A percentile compares a stretch with the other conserved stretches of the same genome.
phyloP scores from a whole-genome alignment of 2,797 vertebrate genomes.

The Sciurus carolinensis region DNA sequence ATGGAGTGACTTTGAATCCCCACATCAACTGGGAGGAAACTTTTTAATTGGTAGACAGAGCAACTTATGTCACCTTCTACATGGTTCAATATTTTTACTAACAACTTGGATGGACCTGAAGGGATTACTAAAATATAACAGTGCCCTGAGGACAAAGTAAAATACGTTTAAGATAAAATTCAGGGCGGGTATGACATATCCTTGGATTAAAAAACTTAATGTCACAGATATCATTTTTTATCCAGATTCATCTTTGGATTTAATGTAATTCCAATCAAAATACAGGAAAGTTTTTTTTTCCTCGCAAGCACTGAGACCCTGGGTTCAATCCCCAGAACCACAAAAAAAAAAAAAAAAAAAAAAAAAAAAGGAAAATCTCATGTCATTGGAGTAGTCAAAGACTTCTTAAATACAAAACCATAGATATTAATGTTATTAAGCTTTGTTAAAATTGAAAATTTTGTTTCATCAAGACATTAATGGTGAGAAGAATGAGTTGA shows the following conservation, averaged over 20 bases:
- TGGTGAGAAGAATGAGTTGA: too few relatives aligned
- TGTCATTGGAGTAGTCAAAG: background rate
- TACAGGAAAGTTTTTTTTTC: background rate
- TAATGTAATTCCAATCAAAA: background rate
- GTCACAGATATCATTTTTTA: background rate
- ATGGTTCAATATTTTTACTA: background rate
- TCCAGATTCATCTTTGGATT: background rate
- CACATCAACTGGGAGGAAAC: background rate
- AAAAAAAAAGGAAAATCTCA: background rate
- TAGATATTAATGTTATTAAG: too few relatives aligned
- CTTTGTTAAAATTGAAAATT: too few relatives aligned
- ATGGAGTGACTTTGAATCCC: background rate
- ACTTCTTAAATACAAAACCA: background rate
- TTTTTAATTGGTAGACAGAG: background rate
- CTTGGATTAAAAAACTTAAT: background rate
- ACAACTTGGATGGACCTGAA: background rate
- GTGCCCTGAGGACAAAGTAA: background rate
- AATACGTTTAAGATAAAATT: slow-evolving; percentile 10
- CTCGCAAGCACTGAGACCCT: background rate
- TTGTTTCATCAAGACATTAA: too few relatives aligned
- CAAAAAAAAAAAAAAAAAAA: background rate
- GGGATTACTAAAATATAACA: background rate
- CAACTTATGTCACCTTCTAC: background rate
- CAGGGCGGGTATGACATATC: background rate
- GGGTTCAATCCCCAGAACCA: too few relatives aligned